Evolutionary conservation across 2,888 invertebrate genomes (phyloP).

Genomic region (Drosophila macrospina): DNA sequence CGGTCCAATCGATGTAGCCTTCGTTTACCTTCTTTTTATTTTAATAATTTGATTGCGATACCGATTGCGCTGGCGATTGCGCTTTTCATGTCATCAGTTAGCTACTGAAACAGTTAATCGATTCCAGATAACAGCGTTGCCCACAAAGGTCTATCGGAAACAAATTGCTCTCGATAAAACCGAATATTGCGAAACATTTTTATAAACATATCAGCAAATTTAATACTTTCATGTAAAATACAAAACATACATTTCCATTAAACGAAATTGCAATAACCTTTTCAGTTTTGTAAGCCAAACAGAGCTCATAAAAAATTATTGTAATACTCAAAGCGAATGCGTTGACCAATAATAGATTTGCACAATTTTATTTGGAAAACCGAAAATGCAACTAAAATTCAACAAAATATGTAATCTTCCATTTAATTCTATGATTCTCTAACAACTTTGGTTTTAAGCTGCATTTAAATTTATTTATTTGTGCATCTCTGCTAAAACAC

Average conservation of each 20-base stretch:
- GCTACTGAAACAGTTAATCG: background rate
- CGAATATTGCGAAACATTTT: background rate
- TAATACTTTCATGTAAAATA: background rate
- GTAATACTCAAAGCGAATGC: background rate
- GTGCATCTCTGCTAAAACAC: background rate
- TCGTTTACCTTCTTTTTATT: background rate
- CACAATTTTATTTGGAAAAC: slow-evolving; percentile 1
- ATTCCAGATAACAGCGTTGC: background rate
- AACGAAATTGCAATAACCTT: background rate
- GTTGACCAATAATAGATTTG: background rate
- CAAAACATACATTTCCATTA: background rate
- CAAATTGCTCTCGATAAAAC: background rate
- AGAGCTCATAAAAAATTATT: slow-evolving; percentile 1
- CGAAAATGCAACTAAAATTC: background rate
- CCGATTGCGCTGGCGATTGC: slow-evolving; percentile 10
- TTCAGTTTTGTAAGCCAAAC: background rate
- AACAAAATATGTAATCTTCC: background rate
- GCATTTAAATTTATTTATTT: slow-evolving; percentile 8
- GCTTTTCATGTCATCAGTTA: background rate
- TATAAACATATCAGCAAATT: too few relatives aligned
- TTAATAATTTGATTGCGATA: slow-evolving; percentile 14
- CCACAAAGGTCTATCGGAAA: background rate
- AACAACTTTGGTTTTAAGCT: slow-evolving; percentile 2
- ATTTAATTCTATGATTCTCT: background rate
- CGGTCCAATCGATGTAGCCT: background rate